phyloP scores from a whole-genome alignment of 30 jellyfish, hydroid and myxozoan species.

The Sanderia malayensis region DNA sequence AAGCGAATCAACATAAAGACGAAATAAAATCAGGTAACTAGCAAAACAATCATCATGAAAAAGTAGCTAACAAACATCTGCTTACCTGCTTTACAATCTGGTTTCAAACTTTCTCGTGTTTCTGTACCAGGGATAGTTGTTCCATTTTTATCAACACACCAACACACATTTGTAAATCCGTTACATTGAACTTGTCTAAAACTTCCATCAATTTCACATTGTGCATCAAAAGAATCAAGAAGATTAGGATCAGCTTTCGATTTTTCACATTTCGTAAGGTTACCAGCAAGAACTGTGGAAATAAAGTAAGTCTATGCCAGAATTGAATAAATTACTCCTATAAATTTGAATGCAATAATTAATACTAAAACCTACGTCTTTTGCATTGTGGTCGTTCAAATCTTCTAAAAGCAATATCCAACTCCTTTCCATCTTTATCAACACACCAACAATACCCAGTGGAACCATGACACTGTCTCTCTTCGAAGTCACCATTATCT shows the following conservation, averaged over 20 bases:
- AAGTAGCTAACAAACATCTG: too few species aligned
- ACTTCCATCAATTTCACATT: slow-evolving; percentile 67
- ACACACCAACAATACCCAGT: slow-evolving; percentile 81
- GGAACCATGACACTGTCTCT: slow-evolving; percentile 61
- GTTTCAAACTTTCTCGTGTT: slow-evolving; percentile 23
- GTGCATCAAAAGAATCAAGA: slow-evolving; percentile 3
- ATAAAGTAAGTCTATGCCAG: neutral
- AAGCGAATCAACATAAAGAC: too few species aligned
- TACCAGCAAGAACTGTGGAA: slow-evolving; percentile 22
- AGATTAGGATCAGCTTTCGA: neutral
- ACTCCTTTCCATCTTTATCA: slow-evolving; percentile 34
- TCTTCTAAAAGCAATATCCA: slow-evolving; percentile 30
- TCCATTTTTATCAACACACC: slow-evolving; percentile 60
- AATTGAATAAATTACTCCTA: too few species aligned
- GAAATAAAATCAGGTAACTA: too few species aligned
- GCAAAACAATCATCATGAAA: too few species aligned
- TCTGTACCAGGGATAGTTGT: slow-evolving; percentile 43
- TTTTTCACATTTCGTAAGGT: slow-evolving; percentile 2
- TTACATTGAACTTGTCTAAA: slow-evolving; percentile 56
- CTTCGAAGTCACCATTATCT: slow-evolving; percentile 58
- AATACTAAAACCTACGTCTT: slow-evolving; percentile 41
- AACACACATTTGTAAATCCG: slow-evolving; percentile 50
- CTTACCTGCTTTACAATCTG: slow-evolving; percentile 52
- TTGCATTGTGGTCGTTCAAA: slow-evolving; percentile 47
- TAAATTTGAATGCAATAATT: too few species aligned